Evolutionary conservation across 2,888 invertebrate genomes (phyloP).

Genomic region (Cataglyphis cursor): DNA sequence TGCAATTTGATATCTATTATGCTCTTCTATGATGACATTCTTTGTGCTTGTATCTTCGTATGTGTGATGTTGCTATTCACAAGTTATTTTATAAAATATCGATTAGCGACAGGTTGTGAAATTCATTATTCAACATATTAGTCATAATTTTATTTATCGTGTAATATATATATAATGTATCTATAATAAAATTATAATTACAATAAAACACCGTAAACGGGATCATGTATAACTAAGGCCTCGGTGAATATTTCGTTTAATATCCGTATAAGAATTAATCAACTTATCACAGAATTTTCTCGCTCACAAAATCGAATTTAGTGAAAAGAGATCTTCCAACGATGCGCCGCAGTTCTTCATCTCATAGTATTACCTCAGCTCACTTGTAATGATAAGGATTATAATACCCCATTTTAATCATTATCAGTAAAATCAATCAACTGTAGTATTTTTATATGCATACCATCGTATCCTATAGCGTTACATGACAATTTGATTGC

Average conservation of each 20-base stretch:
- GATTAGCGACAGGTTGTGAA: neutral
- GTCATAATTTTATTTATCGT: constrained; percentile 62
- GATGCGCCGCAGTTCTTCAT: neutral
- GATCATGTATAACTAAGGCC: constrained; percentile 66
- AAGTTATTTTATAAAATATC: constrained; percentile 2
- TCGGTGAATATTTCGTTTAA: constrained; percentile 53
- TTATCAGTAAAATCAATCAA: neutral
- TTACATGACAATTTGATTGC: constrained; percentile 15
- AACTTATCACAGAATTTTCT: constrained; percentile 68
- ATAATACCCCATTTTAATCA: constrained; percentile 5
- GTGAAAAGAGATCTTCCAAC: constrained; percentile 31
- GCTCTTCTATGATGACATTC: neutral
- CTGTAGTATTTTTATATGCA: constrained; percentile 5
- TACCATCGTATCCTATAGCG: neutral
- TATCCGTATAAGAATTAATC: constrained; percentile 53
- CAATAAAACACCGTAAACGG: constrained; percentile 53
- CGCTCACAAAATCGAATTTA: constrained; percentile 54
- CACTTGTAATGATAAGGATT: neutral
- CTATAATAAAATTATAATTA: constrained; percentile 67
- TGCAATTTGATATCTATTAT: neutral
- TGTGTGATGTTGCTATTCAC: neutral
- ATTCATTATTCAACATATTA: constrained; percentile 20
- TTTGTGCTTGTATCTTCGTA: constrained; percentile 18
- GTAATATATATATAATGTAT: constrained; percentile 20
- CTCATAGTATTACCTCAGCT: neutral